Evolutionary conservation across 2,113 vertebrate genomes (phyloP).

Genomic region (Lophotis ruficrista): DNA sequence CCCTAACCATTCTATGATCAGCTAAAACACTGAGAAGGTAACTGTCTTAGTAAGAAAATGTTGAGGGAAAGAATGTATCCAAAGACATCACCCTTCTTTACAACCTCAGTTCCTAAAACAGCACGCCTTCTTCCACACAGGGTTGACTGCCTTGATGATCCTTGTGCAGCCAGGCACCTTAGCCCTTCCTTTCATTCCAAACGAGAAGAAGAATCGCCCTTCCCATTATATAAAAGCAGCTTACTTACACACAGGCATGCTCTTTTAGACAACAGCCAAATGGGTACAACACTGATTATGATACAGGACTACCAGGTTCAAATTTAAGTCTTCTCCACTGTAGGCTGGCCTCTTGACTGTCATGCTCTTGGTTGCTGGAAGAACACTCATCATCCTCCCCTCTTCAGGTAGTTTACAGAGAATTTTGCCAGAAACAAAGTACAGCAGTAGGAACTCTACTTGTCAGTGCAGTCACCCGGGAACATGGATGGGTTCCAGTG

Average conservation of each 20-base stretch:
- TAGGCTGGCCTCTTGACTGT: background rate
- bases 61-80: background rate
- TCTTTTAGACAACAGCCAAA: background rate
- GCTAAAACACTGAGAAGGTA: background rate
- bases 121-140: background rate
- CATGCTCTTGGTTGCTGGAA: background rate
- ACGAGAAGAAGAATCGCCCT: background rate
- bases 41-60: background rate
- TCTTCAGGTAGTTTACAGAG: background rate
- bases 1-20: background rate
- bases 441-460: background rate
- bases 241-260: background rate
- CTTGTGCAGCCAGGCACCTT: background rate
- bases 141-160: background rate
- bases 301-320: background rate
- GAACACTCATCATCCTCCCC: background rate
- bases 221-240: background rate
- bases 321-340: background rate
- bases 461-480: background rate
- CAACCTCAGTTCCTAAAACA: background rate
- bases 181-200: background rate
- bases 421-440: background rate
- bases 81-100: background rate
- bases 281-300: background rate
- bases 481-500: background rate